Base-by-base conservation (phyloP, 64 coral and sea anemone species). In the Stichodactyla helianthus region DNA sequence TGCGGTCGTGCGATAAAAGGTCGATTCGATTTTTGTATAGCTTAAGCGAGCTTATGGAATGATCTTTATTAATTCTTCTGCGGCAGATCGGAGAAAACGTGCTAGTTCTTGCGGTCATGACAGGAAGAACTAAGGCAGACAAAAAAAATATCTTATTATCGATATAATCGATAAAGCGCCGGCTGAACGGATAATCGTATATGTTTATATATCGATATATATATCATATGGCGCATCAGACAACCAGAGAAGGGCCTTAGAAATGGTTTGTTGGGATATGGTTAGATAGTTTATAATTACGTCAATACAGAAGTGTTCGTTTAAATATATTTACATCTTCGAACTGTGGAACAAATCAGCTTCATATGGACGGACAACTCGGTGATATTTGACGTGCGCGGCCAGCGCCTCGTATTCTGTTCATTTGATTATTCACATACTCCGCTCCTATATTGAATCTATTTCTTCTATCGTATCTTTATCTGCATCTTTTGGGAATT, bases 201-300 rank as follows among this genome's bases (percentile, higher is more conserved):
- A 19, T 74, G 68, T 74, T 74, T 74, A 68, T 68, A 13, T n/a
- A n/a, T n/a, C n/a, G n/a, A n/a, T n/a, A n/a, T n/a, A n/a, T 74
- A 74, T 31, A 31, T 11, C 23, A 74, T 74, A 27, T 31, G 7
- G 6, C 68, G 26, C 22, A 74, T 31, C 25, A 74, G 68, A 74
- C 68, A 74, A 74, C 62, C 11, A 74, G 68, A 0, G 0, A n/a
- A 26, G 23, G 7, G 68, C 11, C 5, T 31, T 23, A 31, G 25
- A 74, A 74, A 27, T 31, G 68, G 68, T 74, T 74, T 35, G 4
- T 74, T 12, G 22, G 68, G 68, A 27, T 74, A 25, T 74, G 68
- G n/a, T 74, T 14, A 31, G 68, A 74, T 5, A 3, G 20, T 25
- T 71, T 71, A 27, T 74, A 74, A 74, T 74, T 74, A 23, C 22